A percentile compares a stretch with the other conserved stretches of the same genome.
These are phyloP conservation scores for Agrochola lota DNA, from an alignment of 2,888 invertebrate species.

Conservation along the genomic window DNA sequence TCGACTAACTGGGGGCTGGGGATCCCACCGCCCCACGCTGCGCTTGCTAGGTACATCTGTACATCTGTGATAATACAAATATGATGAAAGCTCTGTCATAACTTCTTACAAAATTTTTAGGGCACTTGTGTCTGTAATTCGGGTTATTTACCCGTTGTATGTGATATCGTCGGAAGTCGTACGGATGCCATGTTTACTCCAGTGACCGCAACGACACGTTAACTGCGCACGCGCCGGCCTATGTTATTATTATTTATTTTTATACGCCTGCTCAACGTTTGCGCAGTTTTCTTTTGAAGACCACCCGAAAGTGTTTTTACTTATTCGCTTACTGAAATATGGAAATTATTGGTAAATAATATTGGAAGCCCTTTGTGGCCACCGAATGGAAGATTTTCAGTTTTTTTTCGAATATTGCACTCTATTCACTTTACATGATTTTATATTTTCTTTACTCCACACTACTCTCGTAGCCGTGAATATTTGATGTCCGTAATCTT, in stretches of 20 bases:
- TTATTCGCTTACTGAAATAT: slow-evolving; percentile 35
- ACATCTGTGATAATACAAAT: slow-evolving; percentile 4
- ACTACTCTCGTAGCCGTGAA: neutral
- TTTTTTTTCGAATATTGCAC: neutral
- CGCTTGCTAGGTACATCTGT: neutral
- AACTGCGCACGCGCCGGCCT: slow-evolving; percentile 76
- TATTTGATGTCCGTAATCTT: neutral
- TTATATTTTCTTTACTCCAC: too few species aligned
- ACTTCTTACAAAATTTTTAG: slow-evolving; percentile 30
- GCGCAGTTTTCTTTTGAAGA: slow-evolving; percentile 77
- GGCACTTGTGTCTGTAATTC: slow-evolving; percentile 57
- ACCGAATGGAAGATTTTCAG: neutral
- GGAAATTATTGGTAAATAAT: neutral
- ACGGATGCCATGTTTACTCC: slow-evolving; percentile 87
- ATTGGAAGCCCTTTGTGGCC: neutral
- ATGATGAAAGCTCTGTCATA: slow-evolving; percentile 8
- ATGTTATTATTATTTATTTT: slow-evolving; percentile 88
- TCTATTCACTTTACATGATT: neutral
- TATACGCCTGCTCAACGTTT: slow-evolving; percentile 71
- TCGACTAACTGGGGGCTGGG: neutral
- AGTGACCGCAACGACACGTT: slow-evolving; percentile 82
- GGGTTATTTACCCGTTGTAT: slow-evolving; percentile 65
- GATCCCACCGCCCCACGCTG: too few species aligned
- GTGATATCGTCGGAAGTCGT: slow-evolving; percentile 82
- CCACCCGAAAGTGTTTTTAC: slow-evolving; percentile 78